phyloP scores from a whole-genome alignment of 2,797 vertebrate species.

The Artibeus lituratus region DNA sequence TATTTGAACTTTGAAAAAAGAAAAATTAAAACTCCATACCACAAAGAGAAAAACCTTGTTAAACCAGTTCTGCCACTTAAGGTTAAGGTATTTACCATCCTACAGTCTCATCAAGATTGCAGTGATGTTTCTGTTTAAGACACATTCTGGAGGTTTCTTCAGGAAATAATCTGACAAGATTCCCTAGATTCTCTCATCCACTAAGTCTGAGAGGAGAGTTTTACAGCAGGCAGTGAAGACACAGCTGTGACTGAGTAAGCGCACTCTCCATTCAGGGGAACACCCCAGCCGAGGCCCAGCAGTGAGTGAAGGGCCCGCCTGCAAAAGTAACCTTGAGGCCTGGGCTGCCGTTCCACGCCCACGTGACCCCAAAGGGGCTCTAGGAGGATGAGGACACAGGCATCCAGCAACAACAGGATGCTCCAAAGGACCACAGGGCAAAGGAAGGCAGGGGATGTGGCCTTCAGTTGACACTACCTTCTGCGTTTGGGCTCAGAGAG shows the following conservation, averaged over 20 bases:
- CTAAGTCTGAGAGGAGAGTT: not conserved
- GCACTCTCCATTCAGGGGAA: not conserved
- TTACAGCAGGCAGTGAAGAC: not conserved
- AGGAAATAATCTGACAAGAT: not conserved
- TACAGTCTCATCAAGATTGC: not conserved
- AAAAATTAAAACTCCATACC: not conserved
- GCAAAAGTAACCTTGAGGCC: not conserved
- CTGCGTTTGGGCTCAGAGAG: not conserved
- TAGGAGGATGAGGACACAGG: not conserved
- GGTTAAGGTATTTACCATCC: not conserved
- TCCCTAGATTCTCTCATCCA: not conserved
- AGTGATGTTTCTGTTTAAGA: not conserved
- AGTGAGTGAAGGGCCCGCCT: fast-evolving
- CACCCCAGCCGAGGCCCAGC: not conserved
- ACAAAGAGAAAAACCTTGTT: constrained; percentile 30
- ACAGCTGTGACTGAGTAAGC: not conserved
- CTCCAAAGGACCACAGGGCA: not conserved
- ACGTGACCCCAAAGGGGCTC: fast-evolving
- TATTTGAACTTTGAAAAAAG: not conserved
- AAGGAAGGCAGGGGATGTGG: not conserved
- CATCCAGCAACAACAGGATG: no score
- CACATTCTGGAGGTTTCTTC: not conserved
- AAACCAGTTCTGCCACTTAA: constrained; percentile 49
- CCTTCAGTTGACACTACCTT: not conserved
- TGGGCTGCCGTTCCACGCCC: not conserved